A percentile compares a stretch with the other conserved stretches of the same genome.
Conservation (phyloP, 37 sponge, comb jelly and placozoan genomes). For the Ianthella basta region DNA sequence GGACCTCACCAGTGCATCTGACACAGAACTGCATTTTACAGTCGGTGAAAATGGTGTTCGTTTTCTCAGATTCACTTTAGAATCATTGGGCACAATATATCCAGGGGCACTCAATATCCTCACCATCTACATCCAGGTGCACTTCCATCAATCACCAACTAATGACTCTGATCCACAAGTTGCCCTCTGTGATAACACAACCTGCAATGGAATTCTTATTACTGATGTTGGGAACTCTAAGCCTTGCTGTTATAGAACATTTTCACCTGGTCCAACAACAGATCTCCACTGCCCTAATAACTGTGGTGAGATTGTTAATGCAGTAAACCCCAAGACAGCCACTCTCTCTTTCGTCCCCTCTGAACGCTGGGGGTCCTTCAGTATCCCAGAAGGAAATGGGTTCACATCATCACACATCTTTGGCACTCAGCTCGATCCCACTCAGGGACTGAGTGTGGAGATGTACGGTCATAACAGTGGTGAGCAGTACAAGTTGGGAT, state of each 20-base stretch:
- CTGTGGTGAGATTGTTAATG: not conserved
- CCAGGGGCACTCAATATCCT: not conserved
- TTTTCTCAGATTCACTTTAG: too few species aligned
- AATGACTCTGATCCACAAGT: conserved; percentile 7
- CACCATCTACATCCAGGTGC: not conserved
- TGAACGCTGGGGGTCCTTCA: conserved; percentile 15
- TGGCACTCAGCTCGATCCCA: not conserved
- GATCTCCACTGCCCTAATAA: too few species aligned
- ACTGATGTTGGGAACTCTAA: not conserved
- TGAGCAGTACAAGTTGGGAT: not conserved
- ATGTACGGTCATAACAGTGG: not conserved
- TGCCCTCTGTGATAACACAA: not conserved
- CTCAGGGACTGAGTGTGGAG: conserved; percentile 5
- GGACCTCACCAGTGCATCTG: too few species aligned
- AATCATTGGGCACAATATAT: too few species aligned
- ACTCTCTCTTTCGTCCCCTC: not conserved
- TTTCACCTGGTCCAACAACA: not conserved
- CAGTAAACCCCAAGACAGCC: not conserved
- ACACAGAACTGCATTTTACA: too few species aligned
- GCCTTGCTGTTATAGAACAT: not conserved
- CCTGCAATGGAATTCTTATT: conserved; percentile 11
- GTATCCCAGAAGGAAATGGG: not conserved
- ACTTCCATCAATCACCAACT: conserved; percentile 15
- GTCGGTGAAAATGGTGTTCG: too few species aligned
- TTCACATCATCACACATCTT: not conserved